Conservation (phyloP, 2,113 vertebrate species). For the Sylvicapra grimmia region DNA sequence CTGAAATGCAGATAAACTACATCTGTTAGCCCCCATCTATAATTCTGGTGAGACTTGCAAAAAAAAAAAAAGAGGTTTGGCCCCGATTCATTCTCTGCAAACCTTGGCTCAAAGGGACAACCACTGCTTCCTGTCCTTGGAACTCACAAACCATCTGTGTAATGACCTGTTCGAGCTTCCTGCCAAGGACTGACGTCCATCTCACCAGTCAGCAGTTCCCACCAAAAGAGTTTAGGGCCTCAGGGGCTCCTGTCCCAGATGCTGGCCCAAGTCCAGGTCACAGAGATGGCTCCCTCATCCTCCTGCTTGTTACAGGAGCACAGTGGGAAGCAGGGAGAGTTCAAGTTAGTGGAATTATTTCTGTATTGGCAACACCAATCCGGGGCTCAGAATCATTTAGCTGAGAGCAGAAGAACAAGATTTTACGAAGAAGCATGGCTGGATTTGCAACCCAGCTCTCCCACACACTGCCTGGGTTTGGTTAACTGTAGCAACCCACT, state of each 20-base stretch:
- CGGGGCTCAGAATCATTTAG: not conserved
- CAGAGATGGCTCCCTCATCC: not conserved
- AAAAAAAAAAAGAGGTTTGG: slow-evolving; percentile 56
- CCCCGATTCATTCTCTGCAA: not conserved
- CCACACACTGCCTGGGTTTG: not conserved
- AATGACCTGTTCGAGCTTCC: slow-evolving; percentile 45
- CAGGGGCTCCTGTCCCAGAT: not conserved
- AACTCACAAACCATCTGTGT: slow-evolving; percentile 64
- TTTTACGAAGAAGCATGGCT: not conserved
- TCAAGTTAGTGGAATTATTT: not conserved
- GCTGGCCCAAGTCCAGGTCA: slow-evolving; percentile 34
- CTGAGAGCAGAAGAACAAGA: not conserved
- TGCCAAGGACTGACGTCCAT: slow-evolving; percentile 43
- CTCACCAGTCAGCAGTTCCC: slow-evolving; percentile 67
- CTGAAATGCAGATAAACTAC: slow-evolving; percentile 50
- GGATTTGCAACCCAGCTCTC: not conserved
- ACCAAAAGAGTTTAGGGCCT: slow-evolving; percentile 53
- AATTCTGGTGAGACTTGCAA: slow-evolving; percentile 38
- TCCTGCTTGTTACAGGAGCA: not conserved
- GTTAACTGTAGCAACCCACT: not conserved
- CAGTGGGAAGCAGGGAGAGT: not conserved
- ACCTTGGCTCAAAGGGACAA: slow-evolving; percentile 58
- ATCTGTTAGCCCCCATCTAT: slow-evolving; percentile 33
- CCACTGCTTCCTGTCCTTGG: slow-evolving; percentile 68
- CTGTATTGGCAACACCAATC: not conserved